phyloP scores from a whole-genome alignment of 1,140 invertebrate genomes.

The Trissolcus basalis region DNA sequence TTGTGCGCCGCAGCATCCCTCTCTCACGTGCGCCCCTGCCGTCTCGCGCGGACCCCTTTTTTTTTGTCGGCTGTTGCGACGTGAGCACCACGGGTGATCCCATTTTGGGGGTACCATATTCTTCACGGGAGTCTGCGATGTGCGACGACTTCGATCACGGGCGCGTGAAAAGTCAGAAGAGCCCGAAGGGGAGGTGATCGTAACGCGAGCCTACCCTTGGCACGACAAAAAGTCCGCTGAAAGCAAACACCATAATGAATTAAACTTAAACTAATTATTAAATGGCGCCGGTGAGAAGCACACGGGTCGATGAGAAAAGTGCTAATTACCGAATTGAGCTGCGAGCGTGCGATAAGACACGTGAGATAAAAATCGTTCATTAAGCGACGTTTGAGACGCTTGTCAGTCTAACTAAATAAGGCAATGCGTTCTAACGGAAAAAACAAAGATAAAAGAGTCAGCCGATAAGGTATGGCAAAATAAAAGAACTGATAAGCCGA shows the following conservation, averaged over 20 bases:
- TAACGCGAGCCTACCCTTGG: slow-evolving; percentile 53
- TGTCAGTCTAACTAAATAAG: slow-evolving; percentile 52
- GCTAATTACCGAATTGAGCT: slow-evolving; percentile 25
- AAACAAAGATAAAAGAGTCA: slow-evolving; percentile 44
- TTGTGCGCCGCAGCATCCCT: slow-evolving; percentile 21
- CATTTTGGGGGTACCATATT: slow-evolving; percentile 31
- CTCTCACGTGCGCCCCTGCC: slow-evolving; percentile 3
- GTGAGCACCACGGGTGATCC: slow-evolving; percentile 47
- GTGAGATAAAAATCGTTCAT: slow-evolving; percentile 42
- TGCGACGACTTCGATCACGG: slow-evolving; percentile 55
- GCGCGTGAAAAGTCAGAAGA: slow-evolving; percentile 66
- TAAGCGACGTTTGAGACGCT: slow-evolving; percentile 31
- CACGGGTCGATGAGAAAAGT: slow-evolving; percentile 26
- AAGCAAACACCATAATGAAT: slow-evolving; percentile 40
- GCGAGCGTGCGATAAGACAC: slow-evolving; percentile 7
- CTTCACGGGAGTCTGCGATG: slow-evolving; percentile 45
- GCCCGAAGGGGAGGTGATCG: slow-evolving; percentile 32
- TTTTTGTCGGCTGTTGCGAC: slow-evolving; percentile 31
- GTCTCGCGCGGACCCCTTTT: slow-evolving; percentile 42
- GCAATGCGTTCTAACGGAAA: slow-evolving; percentile 34
- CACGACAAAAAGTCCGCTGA: slow-evolving; percentile 11
- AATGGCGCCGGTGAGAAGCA: not conserved
- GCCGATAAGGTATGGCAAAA: slow-evolving; percentile 39
- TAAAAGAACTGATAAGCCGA: slow-evolving; percentile 52
- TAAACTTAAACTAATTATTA: slow-evolving; percentile 42